Conservation (phyloP, 1,140 invertebrate genomes). For the Medauroidea extradentata region DNA sequence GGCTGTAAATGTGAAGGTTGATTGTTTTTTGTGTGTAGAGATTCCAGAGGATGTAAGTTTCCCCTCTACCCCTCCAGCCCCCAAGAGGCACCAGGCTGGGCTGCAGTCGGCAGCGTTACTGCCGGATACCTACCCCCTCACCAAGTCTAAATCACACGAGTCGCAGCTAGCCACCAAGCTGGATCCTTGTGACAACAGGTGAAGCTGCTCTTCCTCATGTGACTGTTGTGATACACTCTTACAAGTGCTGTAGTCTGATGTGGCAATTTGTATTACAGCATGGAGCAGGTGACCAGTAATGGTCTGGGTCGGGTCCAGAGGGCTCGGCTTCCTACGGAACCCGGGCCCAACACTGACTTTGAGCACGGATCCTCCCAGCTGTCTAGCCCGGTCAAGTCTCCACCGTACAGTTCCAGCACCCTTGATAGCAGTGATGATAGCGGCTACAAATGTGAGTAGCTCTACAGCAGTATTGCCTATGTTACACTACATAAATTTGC, state of each 20-base stretch:
- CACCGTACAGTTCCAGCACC: conserved; percentile 48
- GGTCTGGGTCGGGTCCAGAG: conserved; percentile 52
- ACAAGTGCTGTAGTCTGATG: neutral
- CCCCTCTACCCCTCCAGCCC: conserved; percentile 73
- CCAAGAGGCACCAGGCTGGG: conserved; percentile 61
- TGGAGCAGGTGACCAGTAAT: neutral
- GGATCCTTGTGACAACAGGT: too few species aligned
- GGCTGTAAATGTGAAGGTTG: neutral
- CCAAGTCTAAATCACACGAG: conserved; percentile 89
- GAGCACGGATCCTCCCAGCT: conserved; percentile 48
- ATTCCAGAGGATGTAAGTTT: conserved; percentile 51
- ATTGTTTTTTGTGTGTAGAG: conserved; percentile 1
- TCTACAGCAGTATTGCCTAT: too few species aligned
- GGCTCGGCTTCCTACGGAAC: conserved; percentile 65
- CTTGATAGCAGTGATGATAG: conserved; percentile 55
- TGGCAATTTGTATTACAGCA: neutral
- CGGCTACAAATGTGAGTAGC: conserved; percentile 46
- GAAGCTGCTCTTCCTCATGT: too few species aligned
- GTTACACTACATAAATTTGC: too few species aligned
- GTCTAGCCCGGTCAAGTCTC: conserved; percentile 63
- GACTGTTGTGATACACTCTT: conserved; percentile 11
- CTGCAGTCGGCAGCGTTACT: conserved; percentile 44
- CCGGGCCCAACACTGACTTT: conserved; percentile 51
- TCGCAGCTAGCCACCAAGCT: conserved; percentile 67
- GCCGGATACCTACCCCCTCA: conserved; percentile 61